Conservation (phyloP, 2,113 vertebrate genomes). For the Microcebus tavaratra region DNA sequence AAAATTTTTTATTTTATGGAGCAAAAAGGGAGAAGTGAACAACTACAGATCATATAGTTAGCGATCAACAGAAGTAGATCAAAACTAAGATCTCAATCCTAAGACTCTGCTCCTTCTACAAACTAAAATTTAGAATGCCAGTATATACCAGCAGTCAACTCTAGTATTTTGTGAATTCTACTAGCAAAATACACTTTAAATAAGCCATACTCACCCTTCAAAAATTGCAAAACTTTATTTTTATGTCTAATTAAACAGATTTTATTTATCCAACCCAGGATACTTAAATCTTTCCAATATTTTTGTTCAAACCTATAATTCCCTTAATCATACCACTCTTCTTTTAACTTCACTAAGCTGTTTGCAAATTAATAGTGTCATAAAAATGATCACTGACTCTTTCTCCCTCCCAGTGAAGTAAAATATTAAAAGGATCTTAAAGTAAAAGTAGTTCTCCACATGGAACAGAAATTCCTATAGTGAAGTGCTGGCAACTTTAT, state of each 20-base stretch:
- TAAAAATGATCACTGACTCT: conserved; percentile 45
- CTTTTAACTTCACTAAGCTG: conserved; percentile 37
- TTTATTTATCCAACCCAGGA: not conserved
- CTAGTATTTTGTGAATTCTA: not conserved
- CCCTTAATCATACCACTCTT: not conserved
- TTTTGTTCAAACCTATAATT: not conserved
- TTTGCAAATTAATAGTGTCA: conserved; percentile 23
- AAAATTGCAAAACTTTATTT: not conserved
- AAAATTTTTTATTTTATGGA: not conserved
- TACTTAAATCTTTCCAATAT: conserved; percentile 7
- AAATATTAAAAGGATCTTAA: conserved; percentile 62
- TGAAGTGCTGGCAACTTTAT: conserved; percentile 6
- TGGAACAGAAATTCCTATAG: conserved; percentile 46
- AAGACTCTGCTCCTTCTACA: not conserved
- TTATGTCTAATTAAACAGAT: not conserved
- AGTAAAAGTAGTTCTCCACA: conserved; percentile 52
- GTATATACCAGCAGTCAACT: not conserved
- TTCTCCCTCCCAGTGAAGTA: conserved; percentile 53
- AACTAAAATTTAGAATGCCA: not conserved
- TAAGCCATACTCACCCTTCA: not conserved
- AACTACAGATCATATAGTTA: not conserved
- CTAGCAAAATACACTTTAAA: not conserved
- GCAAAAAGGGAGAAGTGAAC: not conserved
- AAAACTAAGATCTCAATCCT: not conserved
- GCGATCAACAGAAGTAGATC: not conserved